Base-by-base conservation (phyloP, 2,888 invertebrate genomes). In the Lasioglossum pauxillum region DNA sequence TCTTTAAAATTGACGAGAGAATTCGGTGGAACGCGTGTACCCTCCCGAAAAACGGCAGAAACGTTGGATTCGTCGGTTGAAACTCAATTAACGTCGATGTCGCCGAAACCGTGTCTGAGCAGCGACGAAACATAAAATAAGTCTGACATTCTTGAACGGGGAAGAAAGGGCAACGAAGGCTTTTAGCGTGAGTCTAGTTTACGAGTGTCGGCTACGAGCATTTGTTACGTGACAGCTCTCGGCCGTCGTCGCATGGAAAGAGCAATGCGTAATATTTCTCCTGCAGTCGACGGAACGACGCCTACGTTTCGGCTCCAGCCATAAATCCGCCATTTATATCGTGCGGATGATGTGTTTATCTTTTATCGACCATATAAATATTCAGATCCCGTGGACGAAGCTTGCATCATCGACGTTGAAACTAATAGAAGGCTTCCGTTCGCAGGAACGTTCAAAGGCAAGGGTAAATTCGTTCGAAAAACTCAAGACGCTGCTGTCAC, bases 301-400 rank as follows among this genome's bases (percentile, higher is more conserved):
- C 92, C 90, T 89, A 91, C 92, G 90, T 90, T 87, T 89, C 85
- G 89, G 74, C 82, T 64, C 75, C 75, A 64, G 53, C 84, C 90
- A 87, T 92, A 92, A 92, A 92, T 92, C 88, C 83, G 41, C 75
- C 87, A 80, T 91, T 92, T 92, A 92, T 88, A 89, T 89, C 92
- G 83, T 72, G 83, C 82, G 83, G 89, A 90, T 92, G 92, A 92
- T 91, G 89, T 91, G 90, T 92, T 91, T 92, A 90, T 92, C 89
- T 91, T 91, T 91, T 92, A 92, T 91, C 90, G 90, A 82, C 88
- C 84, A 86, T 87, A 90, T 91, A 92, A 90, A 92, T 92, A 91
- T 90, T 89, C 89, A 73, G 69, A 78, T 75, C 74, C 80, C 82
- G 85, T 78, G 78, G 85, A 84, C 81, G 83, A 73, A 69, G 85